phyloP scores from a whole-genome alignment of 2,888 invertebrate species.

The Herminia tarsipennalis region DNA sequence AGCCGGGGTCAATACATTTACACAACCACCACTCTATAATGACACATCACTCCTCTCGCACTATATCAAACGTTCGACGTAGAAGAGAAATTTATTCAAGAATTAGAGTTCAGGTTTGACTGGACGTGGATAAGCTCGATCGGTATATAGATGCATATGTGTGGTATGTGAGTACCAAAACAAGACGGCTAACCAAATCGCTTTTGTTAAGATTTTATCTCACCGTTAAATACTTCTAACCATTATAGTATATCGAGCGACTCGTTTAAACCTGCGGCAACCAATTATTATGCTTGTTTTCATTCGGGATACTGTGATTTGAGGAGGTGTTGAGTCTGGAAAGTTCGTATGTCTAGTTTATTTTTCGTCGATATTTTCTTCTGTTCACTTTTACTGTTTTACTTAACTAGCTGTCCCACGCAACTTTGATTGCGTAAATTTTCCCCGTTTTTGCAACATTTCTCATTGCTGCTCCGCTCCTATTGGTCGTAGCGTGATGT shows the following conservation, averaged over 20 bases:
- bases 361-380: constrained; percentile 27
- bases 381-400: no score
- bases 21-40: constrained; percentile 61
- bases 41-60: constrained; percentile 55
- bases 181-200: constrained; percentile 84
- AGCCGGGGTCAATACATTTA: constrained; percentile 83
- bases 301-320: constrained; percentile 66
- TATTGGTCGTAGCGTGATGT: no score
- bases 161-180: constrained; percentile 79
- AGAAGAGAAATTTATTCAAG: constrained; percentile 42
- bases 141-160: constrained; percentile 78
- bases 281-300: constrained; percentile 73
- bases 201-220: constrained; percentile 85
- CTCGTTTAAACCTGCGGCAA: constrained; percentile 75
- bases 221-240: constrained; percentile 83
- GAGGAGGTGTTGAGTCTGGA: constrained; percentile 43
- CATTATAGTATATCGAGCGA: constrained; percentile 79
- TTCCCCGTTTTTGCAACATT: no score
- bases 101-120: constrained; percentile 52
- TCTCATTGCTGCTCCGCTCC: no score
- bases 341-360: constrained; percentile 34
- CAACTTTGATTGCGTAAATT: no score
- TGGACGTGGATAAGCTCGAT: constrained; percentile 64
- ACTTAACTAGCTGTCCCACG: no score
- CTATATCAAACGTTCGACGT: constrained; percentile 36